phyloP scores from a whole-genome alignment of 1,140 invertebrate genomes.

The Sesamia nonagrioides region DNA sequence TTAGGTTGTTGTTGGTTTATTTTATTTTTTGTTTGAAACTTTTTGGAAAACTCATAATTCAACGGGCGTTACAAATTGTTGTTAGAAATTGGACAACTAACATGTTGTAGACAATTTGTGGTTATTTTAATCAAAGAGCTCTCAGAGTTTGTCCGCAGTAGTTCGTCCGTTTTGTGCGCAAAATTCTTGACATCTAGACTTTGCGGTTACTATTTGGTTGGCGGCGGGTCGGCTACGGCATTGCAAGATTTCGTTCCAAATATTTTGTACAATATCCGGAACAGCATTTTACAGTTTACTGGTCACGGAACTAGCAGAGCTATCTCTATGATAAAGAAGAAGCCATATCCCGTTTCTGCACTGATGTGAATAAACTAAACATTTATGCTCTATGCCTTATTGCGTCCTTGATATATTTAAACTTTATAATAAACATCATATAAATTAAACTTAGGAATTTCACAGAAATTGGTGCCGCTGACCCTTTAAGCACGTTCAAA shows the following conservation, averaged over 20 bases:
- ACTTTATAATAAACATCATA: too few relatives aligned
- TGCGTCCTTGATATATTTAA: too few relatives aligned
- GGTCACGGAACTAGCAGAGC: too few relatives aligned
- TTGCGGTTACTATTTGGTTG: constrained; percentile 5
- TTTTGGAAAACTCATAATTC: constrained; percentile 21
- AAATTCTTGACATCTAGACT: constrained; percentile 44
- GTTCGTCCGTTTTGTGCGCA: constrained; percentile 7
- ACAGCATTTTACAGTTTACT: constrained; percentile 2
- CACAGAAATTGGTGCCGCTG: neutral
- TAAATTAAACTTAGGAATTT: neutral
- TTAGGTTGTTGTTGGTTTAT: neutral
- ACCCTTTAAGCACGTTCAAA: neutral
- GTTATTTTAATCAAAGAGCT: constrained; percentile 4
- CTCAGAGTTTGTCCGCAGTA: neutral
- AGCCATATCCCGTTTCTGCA: too few relatives aligned
- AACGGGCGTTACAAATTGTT: constrained; percentile 5
- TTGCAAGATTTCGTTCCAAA: constrained; percentile 26
- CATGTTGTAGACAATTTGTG: constrained; percentile 8
- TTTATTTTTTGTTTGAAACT: neutral
- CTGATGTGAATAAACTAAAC: too few relatives aligned
- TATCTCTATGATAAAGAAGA: too few relatives aligned
- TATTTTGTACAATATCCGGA: neutral
- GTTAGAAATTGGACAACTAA: constrained; percentile 6
- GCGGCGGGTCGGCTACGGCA: too few relatives aligned
- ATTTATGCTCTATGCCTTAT: too few relatives aligned